Evolutionary conservation across 1,140 invertebrate genomes (phyloP).

Genomic region (Sarcophaga bullata): DNA sequence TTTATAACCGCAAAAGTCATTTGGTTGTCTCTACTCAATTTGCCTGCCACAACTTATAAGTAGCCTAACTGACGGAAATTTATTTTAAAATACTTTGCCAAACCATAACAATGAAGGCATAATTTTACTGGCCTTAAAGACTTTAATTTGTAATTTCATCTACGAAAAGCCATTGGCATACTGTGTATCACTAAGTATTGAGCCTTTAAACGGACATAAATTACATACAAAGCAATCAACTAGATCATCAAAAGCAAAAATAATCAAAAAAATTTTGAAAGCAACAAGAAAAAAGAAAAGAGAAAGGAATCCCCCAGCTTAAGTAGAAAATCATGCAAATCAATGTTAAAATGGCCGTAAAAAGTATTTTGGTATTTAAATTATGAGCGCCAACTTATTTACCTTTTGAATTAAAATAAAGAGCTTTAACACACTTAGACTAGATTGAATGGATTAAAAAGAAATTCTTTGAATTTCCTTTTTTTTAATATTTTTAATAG

Average conservation of each 20-base stretch:
- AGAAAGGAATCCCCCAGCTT: background rate
- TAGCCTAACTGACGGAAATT: background rate
- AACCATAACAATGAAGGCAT: background rate
- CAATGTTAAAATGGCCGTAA: background rate
- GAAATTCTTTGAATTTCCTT: too few species aligned
- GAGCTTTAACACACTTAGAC: too few species aligned
- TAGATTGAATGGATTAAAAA: too few species aligned
- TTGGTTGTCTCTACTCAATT: background rate
- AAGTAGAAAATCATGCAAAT: conserved; percentile 10
- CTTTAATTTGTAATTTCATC: background rate
- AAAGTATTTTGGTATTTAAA: too few species aligned
- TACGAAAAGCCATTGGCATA: background rate
- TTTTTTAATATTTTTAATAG: too few species aligned
- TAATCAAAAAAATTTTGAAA: too few species aligned
- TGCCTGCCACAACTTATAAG: background rate
- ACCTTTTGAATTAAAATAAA: too few species aligned
- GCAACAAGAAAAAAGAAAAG: too few species aligned
- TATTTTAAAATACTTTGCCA: background rate
- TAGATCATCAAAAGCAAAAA: background rate
- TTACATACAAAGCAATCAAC: background rate
- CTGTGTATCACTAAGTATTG: background rate
- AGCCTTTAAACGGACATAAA: background rate
- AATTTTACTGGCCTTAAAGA: background rate
- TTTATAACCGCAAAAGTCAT: conserved; percentile 21
- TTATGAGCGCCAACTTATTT: too few species aligned